These are phyloP conservation scores for Pseudococcus viburni DNA, from an alignment of 2,888 invertebrate species.

Conservation along the genomic window DNA sequence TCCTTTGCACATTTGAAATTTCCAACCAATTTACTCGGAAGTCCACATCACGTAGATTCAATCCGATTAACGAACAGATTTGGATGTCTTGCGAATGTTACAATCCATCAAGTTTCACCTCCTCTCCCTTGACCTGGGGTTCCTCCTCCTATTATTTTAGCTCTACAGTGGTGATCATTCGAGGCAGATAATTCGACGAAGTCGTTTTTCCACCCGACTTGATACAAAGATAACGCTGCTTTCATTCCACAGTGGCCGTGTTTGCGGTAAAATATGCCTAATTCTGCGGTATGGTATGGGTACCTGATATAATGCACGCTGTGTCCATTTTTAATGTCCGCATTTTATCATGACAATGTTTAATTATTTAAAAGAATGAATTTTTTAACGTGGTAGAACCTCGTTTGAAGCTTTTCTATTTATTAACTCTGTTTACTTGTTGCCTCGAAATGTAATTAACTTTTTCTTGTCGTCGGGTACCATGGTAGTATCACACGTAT, in stretches of 20 bases:
- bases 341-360: constrained; percentile 11
- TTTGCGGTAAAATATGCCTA: neutral
- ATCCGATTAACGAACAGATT: neutral
- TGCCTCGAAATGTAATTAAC: constrained; percentile 29
- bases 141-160: neutral
- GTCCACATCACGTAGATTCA: neutral
- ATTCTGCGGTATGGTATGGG: neutral
- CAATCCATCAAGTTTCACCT: neutral
- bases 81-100: neutral
- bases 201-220: too few species aligned
- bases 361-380: constrained; percentile 39
- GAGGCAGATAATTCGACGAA: neutral
- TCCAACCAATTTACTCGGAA: too few species aligned
- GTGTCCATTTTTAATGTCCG: constrained; percentile 16
- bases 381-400: neutral
- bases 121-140: neutral
- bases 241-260: neutral
- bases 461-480: neutral
- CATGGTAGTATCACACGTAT: neutral
- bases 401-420: constrained; percentile 28
- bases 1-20: too few species aligned
- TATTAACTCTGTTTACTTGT: constrained; percentile 29
- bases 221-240: too few species aligned
- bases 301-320: neutral
- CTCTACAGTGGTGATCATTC: neutral